These are phyloP conservation scores for Chlamydotis undulata DNA, from an alignment of 2,113 vertebrate genomes.

Conservation along the genomic window DNA sequence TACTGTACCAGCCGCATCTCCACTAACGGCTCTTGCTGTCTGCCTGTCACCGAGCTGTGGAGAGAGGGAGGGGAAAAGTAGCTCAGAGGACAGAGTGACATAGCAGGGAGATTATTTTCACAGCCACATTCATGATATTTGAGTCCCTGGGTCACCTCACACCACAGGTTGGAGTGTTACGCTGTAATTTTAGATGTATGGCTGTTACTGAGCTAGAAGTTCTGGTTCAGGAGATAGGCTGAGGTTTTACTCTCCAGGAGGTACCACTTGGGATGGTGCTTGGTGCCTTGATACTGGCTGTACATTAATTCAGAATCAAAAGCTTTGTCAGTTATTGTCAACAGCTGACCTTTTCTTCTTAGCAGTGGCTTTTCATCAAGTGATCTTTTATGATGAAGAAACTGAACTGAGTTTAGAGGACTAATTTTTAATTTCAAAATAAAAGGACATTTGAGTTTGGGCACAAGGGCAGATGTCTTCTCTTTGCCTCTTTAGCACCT, in stretches of 20 bases:
- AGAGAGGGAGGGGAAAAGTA: not conserved
- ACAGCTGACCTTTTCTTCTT: not conserved
- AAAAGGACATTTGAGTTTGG: not conserved
- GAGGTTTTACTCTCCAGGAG: not conserved
- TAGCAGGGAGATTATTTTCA: not conserved
- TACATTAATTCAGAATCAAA: not conserved
- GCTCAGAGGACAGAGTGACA: not conserved
- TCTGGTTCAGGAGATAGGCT: not conserved
- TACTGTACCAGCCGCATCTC: not conserved
- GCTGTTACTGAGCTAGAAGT: not conserved
- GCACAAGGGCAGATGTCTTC: not conserved
- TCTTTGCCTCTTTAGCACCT: not conserved
- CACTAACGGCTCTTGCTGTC: not conserved
- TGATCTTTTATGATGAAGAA: not conserved
- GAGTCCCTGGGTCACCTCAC: not conserved
- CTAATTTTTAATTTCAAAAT: constrained; percentile 5
- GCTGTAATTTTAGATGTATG: not conserved
- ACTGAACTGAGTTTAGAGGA: not conserved
- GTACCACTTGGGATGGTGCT: not conserved
- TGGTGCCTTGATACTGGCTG: not conserved
- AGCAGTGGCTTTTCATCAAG: not conserved
- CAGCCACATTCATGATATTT: not conserved
- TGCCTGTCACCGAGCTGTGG: not conserved
- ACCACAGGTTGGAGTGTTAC: not conserved
- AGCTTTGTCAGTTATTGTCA: not conserved